Evolutionary conservation across 1,140 invertebrate genomes (phyloP).

Genomic region (Temnothorax curvispinosus): DNA sequence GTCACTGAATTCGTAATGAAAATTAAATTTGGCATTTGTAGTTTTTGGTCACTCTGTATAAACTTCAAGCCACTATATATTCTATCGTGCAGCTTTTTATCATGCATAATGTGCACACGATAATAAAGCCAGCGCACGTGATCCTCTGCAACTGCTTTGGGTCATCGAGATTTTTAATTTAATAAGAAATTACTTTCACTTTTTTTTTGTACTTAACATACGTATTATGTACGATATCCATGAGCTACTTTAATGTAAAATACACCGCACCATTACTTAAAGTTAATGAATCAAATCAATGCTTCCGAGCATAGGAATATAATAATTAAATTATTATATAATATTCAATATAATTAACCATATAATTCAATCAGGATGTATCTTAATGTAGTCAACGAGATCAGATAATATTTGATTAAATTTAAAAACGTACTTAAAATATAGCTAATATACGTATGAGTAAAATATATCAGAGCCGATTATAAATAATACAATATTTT

Average conservation of each 20-base stretch:
- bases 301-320: neutral
- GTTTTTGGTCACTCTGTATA: neutral
- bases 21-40: neutral
- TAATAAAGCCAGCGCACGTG: slow-evolving; percentile 3
- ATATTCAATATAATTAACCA: slow-evolving; percentile 23
- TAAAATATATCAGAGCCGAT: neutral
- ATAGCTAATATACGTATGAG: neutral
- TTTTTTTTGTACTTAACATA: neutral
- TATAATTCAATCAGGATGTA: neutral
- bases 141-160: neutral
- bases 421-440: neutral
- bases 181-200: slow-evolving; percentile 11
- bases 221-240: neutral
- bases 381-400: neutral
- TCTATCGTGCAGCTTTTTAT: neutral
- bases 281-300: slow-evolving; percentile 5
- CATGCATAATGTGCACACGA: neutral
- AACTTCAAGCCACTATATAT: neutral
- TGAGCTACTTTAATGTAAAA: slow-evolving; percentile 17
- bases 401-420: neutral
- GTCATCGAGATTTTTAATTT: slow-evolving; percentile 36
- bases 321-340: neutral
- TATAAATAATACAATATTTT: neutral
- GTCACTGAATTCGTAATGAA: slow-evolving; percentile 1
- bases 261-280: neutral